Conservation (phyloP, 2,113 vertebrate genomes). For the Pseudonaja textilis region DNA sequence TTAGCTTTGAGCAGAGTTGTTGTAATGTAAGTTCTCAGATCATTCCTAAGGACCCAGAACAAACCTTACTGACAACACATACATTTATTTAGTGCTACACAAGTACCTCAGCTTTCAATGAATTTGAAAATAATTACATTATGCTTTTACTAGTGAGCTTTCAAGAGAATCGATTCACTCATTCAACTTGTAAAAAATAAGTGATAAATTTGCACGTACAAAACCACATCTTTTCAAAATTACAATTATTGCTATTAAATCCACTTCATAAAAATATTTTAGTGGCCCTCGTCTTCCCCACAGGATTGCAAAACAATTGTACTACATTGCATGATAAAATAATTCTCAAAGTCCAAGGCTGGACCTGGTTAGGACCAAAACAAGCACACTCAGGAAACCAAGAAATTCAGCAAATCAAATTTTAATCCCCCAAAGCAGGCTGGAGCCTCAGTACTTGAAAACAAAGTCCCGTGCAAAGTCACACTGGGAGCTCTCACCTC, state of each 20-base stretch:
- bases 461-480: too few species aligned
- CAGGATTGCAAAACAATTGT: not conserved
- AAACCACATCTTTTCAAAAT: not conserved
- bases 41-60: not conserved
- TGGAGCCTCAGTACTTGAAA: too few species aligned
- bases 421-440: too few species aligned
- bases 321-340: not conserved
- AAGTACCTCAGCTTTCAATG: not conserved
- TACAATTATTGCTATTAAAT: not conserved
- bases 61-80: not conserved
- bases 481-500: too few species aligned
- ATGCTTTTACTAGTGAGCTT: not conserved
- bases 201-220: not conserved
- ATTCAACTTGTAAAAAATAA: not conserved
- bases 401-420: too few species aligned
- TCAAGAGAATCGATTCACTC: not conserved
- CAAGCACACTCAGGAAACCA: too few species aligned
- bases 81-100: not conserved
- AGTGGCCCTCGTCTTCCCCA: not conserved
- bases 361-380: too few species aligned
- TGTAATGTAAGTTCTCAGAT: not conserved
- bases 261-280: not conserved
- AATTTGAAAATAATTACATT: not conserved
- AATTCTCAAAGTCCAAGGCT: too few species aligned
- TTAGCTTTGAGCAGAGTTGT: not conserved